Evolutionary conservation across 1,140 invertebrate genomes (phyloP), one percentile per base, ranked within the genome.

Genomic region (Armadillidium nasatum): DNA sequence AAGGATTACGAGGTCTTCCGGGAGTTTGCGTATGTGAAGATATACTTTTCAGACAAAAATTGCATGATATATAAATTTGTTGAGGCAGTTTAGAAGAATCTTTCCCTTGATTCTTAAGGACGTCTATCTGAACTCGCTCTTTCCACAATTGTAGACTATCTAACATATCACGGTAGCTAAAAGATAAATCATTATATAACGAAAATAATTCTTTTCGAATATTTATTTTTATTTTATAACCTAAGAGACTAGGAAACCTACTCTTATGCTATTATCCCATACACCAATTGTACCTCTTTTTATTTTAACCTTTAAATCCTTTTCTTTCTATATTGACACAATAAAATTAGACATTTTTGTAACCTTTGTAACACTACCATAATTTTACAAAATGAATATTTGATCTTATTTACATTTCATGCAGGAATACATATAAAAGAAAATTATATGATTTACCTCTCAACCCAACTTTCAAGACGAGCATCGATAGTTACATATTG

Each of bases 31-130:
- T 87, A 68, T 89, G 90, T 68, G 91, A 90, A 0, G 93, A 93
- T 76, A 97, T 93, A 78, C 91, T 93, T 86, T 97, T 97, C 4
- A 94, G 92, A 87, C 96, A 98, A 86, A 94, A 98, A 83, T 94
- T 95, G 85, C 96, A 98, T 7, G 92, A 91, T 43, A 97, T 89
- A 83, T 91, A 94, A 72, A 96, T 91, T 83, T 95, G 92, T 75
- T 91, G 90, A 0, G 88, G 87, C 21, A 90, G 88, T 83, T 88
- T 89, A 69, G 89, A 87, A 10, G 86, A 86, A 9, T 87, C 86
- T 81, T 89, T 89, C 45, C 87, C 87, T 7, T 86, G 85, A 82
- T 89, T 89, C 83, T 91, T 88, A 45, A 88, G 87, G 66, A 93
- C 91, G 84, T 94, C 93, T 84, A 94, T 89, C 82, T 90, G 87